phyloP scores from a whole-genome alignment of 35 echinoderm and acorn worm genomes.

The Amphiura filiformis region DNA sequence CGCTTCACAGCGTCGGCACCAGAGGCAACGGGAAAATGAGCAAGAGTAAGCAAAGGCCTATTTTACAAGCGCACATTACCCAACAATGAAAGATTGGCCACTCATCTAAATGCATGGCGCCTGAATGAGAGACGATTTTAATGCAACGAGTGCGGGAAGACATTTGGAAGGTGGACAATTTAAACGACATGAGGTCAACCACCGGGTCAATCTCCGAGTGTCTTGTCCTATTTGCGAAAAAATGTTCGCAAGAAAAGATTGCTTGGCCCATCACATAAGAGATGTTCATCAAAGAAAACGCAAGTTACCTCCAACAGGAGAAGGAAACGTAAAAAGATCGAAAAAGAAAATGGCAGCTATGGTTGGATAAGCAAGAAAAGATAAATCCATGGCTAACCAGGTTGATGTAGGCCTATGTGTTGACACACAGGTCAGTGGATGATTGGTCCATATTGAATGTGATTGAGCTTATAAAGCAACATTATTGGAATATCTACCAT shows the following conservation, averaged over 20 bases:
- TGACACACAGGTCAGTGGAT: no score
- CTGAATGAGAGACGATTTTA: neutral
- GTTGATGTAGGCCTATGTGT: no score
- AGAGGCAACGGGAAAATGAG: neutral
- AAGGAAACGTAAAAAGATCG: no score
- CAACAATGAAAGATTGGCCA: no score
- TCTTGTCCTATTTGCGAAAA: neutral
- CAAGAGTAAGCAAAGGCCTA: no score
- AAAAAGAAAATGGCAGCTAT: neutral
- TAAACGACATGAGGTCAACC: neutral
- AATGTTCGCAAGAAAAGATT: neutral
- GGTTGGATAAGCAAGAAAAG: neutral
- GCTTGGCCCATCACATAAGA: neutral
- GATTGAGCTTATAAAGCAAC: no score
- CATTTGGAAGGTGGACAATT: neutral
- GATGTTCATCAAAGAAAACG: neutral
- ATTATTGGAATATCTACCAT: no score
- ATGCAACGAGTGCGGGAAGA: neutral
- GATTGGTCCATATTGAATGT: no score
- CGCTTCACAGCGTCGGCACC: constrained; percentile 11
- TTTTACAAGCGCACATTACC: no score
- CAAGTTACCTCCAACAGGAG: no score
- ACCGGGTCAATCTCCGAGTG: neutral
- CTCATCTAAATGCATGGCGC: no score
- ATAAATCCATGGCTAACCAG: no score